Conservation (phyloP, 2,113 vertebrate species). For the Conger conger region DNA sequence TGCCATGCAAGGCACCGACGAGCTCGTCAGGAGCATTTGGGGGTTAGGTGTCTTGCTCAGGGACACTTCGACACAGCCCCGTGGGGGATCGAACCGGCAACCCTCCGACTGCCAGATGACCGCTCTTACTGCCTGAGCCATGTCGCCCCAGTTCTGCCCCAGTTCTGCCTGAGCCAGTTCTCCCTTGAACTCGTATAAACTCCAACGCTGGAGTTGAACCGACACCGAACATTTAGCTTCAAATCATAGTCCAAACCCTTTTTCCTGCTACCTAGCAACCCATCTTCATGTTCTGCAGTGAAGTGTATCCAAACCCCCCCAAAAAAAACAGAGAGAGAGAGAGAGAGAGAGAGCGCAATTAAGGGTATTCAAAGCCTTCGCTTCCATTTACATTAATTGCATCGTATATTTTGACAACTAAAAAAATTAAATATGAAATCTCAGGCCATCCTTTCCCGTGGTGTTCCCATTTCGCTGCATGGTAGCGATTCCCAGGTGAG, state of each 20-base stretch:
- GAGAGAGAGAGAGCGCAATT: background rate
- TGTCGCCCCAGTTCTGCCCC: too few relatives aligned
- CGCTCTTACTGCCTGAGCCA: too few relatives aligned
- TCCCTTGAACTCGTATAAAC: too few relatives aligned
- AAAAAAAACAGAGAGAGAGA: background rate
- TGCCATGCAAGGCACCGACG: too few relatives aligned
- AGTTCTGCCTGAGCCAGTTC: too few relatives aligned
- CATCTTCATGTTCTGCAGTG: background rate
- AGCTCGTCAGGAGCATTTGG: too few relatives aligned
- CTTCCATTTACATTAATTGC: background rate
- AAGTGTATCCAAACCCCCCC: background rate
- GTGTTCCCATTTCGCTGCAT: background rate
- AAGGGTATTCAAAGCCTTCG: background rate
- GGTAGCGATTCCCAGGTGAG: constrained; percentile 4
- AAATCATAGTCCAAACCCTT: background rate
- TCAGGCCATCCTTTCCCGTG: background rate
- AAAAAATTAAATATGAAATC: background rate
- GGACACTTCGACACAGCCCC: too few relatives aligned
- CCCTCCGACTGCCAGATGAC: too few relatives aligned
- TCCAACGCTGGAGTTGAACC: too few relatives aligned
- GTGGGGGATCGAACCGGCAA: too few relatives aligned
- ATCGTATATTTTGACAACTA: background rate
- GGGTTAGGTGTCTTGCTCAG: too few relatives aligned
- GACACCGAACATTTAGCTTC: background rate
- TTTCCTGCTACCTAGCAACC: background rate